These are phyloP conservation scores for Asarcornis scutulata DNA, from an alignment of 2,113 vertebrate genomes.

Conservation along the genomic window DNA sequence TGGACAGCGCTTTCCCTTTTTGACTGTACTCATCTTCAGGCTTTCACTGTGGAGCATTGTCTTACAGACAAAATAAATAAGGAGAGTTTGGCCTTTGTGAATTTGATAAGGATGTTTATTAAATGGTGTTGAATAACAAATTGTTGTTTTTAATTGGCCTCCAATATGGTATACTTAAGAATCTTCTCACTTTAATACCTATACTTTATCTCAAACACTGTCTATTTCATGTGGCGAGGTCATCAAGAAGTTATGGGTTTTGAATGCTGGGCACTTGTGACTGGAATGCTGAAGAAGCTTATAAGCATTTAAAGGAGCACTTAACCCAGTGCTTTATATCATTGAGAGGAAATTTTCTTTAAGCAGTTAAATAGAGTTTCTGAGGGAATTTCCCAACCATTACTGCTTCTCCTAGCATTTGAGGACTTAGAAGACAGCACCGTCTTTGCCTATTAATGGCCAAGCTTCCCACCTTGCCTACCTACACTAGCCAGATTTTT, in stretches of 20 bases:
- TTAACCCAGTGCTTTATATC: background rate
- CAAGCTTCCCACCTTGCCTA: background rate
- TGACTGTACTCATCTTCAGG: background rate
- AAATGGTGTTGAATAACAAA: background rate
- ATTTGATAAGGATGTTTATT: background rate
- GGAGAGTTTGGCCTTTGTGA: background rate
- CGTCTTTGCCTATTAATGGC: background rate
- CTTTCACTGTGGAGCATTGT: background rate
- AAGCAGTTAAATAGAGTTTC: background rate
- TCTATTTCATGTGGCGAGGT: background rate
- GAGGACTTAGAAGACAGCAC: background rate
- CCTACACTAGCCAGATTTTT: background rate
- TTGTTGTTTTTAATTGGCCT: background rate
- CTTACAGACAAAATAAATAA: background rate
- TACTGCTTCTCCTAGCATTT: background rate
- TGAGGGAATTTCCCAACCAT: background rate
- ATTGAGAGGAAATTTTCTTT: background rate
- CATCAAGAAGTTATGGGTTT: background rate
- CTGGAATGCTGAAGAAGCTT: background rate
- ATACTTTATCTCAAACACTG: background rate
- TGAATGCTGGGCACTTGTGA: accelerated
- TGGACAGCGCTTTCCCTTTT: background rate
- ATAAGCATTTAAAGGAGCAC: background rate
- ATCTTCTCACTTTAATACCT: background rate
- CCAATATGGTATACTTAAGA: background rate